Evolutionary conservation across 2,888 invertebrate species (phyloP).

Genomic region (Germaria angustata): DNA sequence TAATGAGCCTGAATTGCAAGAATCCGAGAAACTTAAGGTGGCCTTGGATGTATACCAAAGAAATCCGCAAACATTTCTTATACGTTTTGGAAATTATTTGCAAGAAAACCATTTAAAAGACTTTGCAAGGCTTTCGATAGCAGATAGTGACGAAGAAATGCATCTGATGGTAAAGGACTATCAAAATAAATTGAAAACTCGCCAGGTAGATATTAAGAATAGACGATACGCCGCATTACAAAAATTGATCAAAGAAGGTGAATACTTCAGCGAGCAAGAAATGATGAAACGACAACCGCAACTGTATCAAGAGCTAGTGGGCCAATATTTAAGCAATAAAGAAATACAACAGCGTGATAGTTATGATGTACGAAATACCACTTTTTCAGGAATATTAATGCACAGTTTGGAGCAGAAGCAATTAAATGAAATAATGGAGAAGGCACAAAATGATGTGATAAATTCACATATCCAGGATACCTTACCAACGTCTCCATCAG

Average conservation of each 20-base stretch:
- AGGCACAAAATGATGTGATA: conserved; percentile 75
- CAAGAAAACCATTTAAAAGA: conserved; percentile 85
- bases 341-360: conserved; percentile 86
- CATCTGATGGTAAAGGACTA: conserved; percentile 84
- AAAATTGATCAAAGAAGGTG: conserved; percentile 83
- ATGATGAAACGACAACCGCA: conserved; percentile 96
- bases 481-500: not conserved
- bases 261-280: conserved; percentile 94
- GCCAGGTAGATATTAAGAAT: conserved; percentile 85
- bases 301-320: conserved; percentile 93
- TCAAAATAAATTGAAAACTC: conserved; percentile 81
- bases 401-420: conserved; percentile 89
- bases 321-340: conserved; percentile 89
- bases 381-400: conserved; percentile 88
- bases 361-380: conserved; percentile 81
- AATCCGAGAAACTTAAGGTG: conserved; percentile 85
- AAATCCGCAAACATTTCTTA: conserved; percentile 86
- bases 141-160: conserved; percentile 81
- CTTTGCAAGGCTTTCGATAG: conserved; percentile 81
- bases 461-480: conserved; percentile 69
- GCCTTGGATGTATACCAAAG: conserved; percentile 84
- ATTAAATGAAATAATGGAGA: conserved; percentile 82
- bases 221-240: conserved; percentile 90
- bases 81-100: conserved; percentile 88
- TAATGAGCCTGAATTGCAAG: conserved; percentile 87